phyloP scores from a whole-genome alignment of 2,113 vertebrate genomes.

The Chiloscyllium plagiosum region DNA sequence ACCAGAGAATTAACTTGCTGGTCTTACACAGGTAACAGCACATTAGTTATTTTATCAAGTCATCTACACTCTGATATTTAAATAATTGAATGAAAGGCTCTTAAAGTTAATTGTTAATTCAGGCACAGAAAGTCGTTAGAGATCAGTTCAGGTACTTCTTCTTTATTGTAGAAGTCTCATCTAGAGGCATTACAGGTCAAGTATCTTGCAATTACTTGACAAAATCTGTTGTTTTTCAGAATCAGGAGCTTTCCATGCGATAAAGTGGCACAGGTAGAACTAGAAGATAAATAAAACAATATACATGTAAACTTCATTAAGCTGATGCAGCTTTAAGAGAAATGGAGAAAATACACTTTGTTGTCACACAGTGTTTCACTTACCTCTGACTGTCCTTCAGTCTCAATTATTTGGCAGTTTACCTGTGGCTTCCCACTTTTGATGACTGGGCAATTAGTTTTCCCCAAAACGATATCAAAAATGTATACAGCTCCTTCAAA shows the following conservation, averaged over 20 bases:
- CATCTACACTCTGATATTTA: not conserved
- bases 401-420: not conserved
- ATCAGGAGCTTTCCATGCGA: not conserved
- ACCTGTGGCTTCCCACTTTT: fast-evolving
- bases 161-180: not conserved
- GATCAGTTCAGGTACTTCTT: no score
- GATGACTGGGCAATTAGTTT: not conserved
- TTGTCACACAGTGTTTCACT: not conserved
- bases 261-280: slow-evolving; percentile 7
- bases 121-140: not conserved
- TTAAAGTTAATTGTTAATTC: not conserved
- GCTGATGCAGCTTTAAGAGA: no score
- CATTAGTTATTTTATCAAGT: not conserved
- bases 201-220: not conserved
- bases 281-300: not conserved
- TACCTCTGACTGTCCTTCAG: not conserved
- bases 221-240: not conserved
- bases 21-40: not conserved
- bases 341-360: not conserved
- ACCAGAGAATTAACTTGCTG: not conserved
- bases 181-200: not conserved
- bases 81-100: not conserved
- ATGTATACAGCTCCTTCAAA: not conserved
- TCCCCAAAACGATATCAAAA: not conserved
- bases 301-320: not conserved